Evolutionary conservation across 2,888 invertebrate species (phyloP).

Genomic region (Poecilobothrus nobilitatus): DNA sequence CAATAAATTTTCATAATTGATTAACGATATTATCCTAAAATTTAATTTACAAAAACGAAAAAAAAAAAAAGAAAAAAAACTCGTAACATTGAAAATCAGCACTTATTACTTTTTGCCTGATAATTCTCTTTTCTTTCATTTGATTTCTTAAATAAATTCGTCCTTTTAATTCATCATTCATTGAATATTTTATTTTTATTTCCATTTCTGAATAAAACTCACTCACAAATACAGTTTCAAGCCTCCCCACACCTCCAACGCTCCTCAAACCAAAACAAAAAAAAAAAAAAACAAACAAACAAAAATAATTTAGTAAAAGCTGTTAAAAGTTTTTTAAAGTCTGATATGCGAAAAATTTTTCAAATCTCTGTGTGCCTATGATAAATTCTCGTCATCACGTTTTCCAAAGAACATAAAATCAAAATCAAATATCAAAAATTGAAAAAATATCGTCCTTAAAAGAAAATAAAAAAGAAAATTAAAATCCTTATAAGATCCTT

Average conservation of each 20-base stretch:
- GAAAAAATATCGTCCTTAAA: too few relatives aligned
- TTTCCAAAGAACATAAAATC: not conserved
- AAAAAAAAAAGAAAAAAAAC: too few relatives aligned
- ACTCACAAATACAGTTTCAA: too few relatives aligned
- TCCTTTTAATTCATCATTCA: not conserved
- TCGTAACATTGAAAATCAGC: not conserved
- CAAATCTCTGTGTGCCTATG: not conserved
- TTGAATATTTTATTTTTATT: not conserved
- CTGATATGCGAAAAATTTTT: not conserved
- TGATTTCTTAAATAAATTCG: not conserved
- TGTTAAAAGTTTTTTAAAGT: too few relatives aligned
- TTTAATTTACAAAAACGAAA: not conserved
- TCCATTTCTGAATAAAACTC: too few relatives aligned
- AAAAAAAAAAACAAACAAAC: too few relatives aligned
- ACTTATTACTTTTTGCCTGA: not conserved
- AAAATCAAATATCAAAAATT: too few relatives aligned
- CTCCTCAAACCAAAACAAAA: too few relatives aligned
- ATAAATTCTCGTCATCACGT: not conserved
- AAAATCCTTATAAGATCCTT: not conserved
- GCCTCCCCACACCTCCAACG: too few relatives aligned
- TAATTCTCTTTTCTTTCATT: not conserved
- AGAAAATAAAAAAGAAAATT: not conserved
- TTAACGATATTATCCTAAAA: not conserved
- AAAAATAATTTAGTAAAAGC: too few relatives aligned
- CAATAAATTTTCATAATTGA: conserved; percentile 6